phyloP scores from a whole-genome alignment of 2,797 vertebrate genomes.

The Philypnodon macrostomus region DNA sequence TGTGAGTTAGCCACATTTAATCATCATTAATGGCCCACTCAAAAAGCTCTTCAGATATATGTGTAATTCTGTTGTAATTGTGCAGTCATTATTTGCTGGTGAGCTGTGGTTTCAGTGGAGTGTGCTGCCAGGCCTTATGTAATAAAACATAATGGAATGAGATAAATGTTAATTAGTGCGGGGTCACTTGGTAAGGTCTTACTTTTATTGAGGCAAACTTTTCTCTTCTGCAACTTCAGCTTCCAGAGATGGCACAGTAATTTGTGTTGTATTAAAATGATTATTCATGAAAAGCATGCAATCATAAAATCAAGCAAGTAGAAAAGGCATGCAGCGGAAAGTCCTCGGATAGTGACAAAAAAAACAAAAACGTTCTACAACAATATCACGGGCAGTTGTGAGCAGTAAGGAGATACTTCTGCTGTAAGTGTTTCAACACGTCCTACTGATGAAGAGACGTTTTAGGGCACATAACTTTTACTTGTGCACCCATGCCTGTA shows the following conservation, averaged over 20 bases:
- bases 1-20: background rate
- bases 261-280: conserved; percentile 1
- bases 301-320: conserved; percentile 23
- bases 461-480: too few species aligned
- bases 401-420: too few species aligned
- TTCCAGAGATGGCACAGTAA: background rate
- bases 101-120: conserved; percentile 6
- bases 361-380: too few species aligned
- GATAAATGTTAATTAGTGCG: conserved; percentile 46
- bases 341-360: background rate
- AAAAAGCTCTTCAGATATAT: background rate
- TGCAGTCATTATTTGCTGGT: conserved; percentile 21
- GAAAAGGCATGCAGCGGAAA: background rate
- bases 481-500: too few species aligned
- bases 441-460: too few species aligned
- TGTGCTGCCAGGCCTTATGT: conserved; percentile 20
- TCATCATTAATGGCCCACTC: background rate
- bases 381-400: too few species aligned
- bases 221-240: background rate
- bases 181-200: conserved; percentile 37
- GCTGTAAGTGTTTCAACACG: too few species aligned
- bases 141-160: conserved; percentile 42
- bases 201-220: conserved; percentile 27
- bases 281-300: conserved; percentile 6
- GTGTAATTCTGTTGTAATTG: conserved; percentile 10